A percentile compares a stretch with the other conserved stretches of the same genome.
Evolutionary conservation across 2,113 vertebrate species (phyloP).

Genomic region (Neofelis nebulosa): DNA sequence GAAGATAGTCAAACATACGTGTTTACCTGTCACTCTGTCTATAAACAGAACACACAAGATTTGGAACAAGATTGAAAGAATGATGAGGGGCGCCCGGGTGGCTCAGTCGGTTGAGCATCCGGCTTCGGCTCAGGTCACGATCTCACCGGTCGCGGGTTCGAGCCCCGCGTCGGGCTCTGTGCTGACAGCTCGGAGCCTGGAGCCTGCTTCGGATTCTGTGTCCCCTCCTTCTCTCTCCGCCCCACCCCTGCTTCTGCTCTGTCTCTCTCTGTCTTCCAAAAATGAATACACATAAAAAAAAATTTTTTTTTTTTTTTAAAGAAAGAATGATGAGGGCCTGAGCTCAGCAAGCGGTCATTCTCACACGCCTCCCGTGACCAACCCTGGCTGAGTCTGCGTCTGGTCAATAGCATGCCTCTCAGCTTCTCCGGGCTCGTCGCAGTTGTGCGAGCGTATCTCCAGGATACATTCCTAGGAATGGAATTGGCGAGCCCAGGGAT

Average conservation of each 20-base stretch:
- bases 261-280: too few species aligned
- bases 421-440: not conserved
- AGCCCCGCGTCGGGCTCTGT: too few species aligned
- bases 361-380: accelerated
- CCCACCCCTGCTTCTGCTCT: too few species aligned
- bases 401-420: not conserved
- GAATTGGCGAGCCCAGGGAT: not conserved
- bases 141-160: too few species aligned
- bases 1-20: not conserved
- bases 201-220: too few species aligned
- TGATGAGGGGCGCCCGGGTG: too few species aligned
- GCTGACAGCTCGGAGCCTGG: too few species aligned
- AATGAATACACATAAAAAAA: too few species aligned
- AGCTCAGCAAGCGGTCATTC: not conserved
- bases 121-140: too few species aligned
- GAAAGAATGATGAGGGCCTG: not conserved
- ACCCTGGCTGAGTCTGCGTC: not conserved
- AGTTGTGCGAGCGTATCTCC: not conserved
- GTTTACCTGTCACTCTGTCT: not conserved
- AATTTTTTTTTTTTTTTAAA: too few species aligned
- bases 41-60: not conserved
- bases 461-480: not conserved
- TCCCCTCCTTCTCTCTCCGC: too few species aligned
- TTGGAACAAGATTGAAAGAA: not conserved
- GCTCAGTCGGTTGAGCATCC: too few species aligned